Conservation (phyloP, 2,888 invertebrate species). For the Epiblema foenella region DNA sequence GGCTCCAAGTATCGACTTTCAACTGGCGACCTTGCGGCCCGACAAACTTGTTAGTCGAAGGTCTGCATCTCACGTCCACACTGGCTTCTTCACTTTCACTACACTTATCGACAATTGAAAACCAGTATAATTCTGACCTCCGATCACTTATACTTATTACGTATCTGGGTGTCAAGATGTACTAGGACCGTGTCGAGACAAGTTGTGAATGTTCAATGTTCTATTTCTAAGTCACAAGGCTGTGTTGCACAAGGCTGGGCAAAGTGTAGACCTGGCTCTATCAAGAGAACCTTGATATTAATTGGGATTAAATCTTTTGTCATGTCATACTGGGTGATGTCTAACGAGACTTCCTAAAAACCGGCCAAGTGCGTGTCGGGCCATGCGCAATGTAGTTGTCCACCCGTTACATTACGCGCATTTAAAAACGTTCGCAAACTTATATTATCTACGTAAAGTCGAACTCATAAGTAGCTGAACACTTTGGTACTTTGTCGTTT, state of each 20-base stretch:
- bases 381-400: too few species aligned
- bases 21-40: conserved; percentile 30
- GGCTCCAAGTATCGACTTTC: conserved; percentile 25
- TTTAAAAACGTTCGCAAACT: too few species aligned
- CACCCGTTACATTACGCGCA: too few species aligned
- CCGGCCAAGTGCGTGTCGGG: too few species aligned
- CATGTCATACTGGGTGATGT: not conserved
- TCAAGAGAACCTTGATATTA: not conserved
- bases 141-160: not conserved
- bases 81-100: not conserved
- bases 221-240: conserved; percentile 8
- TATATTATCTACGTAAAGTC: too few species aligned
- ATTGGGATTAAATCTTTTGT: not conserved
- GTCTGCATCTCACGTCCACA: conserved; percentile 17
- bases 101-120: not conserved
- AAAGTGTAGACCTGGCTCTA: not conserved
- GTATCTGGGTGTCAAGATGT: not conserved
- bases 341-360: too few species aligned
- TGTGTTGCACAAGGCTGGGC: too few species aligned
- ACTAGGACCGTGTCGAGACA: not conserved
- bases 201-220: conserved; percentile 5
- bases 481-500: too few species aligned
- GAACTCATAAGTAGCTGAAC: too few species aligned
- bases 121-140: not conserved
- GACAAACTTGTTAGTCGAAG: conserved; percentile 37